These are phyloP conservation scores for Zaprionus obscuricornis DNA, from an alignment of 2,888 invertebrate species.

Conservation along the genomic window DNA sequence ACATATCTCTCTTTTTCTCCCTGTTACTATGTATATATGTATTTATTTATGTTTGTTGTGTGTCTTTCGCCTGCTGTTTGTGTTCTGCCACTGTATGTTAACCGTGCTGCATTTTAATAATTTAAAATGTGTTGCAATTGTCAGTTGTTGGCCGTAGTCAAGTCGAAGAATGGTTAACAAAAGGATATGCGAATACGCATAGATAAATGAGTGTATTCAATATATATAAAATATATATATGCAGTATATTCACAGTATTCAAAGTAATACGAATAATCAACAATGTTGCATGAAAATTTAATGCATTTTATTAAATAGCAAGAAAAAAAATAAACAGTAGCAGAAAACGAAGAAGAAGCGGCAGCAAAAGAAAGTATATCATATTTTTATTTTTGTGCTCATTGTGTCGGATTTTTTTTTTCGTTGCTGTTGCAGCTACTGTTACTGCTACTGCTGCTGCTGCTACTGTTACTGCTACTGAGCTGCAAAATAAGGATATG, in stretches of 20 bases:
- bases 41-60: conserved; percentile 26
- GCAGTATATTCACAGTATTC: background rate
- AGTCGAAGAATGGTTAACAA: background rate
- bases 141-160: conserved; percentile 14
- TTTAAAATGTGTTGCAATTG: conserved; percentile 57
- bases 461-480: conserved; percentile 1
- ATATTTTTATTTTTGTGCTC: conserved; percentile 23
- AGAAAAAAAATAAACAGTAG: too few species aligned
- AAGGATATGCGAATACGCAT: conserved; percentile 22
- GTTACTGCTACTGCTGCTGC: conserved; percentile 19
- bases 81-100: background rate
- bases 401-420: background rate
- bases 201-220: conserved; percentile 36
- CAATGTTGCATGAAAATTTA: conserved; percentile 39
- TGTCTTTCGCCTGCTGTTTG: conserved; percentile 2
- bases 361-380: too few species aligned
- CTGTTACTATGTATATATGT: conserved; percentile 53
- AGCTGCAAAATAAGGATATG: conserved; percentile 9
- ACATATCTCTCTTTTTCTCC: background rate
- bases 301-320: conserved; percentile 54
- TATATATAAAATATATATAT: background rate
- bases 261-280: background rate
- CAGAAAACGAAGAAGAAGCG: too few species aligned
- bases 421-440: conserved; percentile 8
- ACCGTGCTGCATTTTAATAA: conserved; percentile 56